Percentiles rank a stretch among this genome's conserved stretches.
phyloP scores from a whole-genome alignment of 2,888 invertebrate genomes.

The Phyllotreta striolata region DNA sequence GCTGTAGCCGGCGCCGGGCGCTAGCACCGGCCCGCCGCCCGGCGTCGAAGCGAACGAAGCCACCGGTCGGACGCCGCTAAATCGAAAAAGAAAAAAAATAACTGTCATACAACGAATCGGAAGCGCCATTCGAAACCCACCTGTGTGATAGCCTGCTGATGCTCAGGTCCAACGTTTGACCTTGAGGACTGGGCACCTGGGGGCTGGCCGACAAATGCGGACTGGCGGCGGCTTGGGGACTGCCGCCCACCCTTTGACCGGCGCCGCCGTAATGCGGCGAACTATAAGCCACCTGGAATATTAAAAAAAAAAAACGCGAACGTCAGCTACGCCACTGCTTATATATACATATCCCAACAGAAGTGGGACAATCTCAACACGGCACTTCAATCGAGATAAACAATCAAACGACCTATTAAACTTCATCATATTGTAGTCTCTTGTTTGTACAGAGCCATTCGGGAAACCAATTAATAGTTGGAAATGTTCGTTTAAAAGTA shows the following conservation, averaged over 20 bases:
- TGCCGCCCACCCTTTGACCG: constrained; percentile 75
- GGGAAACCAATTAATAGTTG: neutral
- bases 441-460: constrained; percentile 7
- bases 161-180: constrained; percentile 88
- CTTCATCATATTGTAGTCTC: constrained; percentile 16
- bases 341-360: neutral
- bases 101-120: neutral
- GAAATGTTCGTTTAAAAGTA: constrained; percentile 15
- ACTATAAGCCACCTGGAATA: constrained; percentile 74
- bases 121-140: constrained; percentile 58
- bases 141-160: constrained; percentile 87
- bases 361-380: constrained; percentile 6
- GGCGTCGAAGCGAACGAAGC: constrained; percentile 50
- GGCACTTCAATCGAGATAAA: constrained; percentile 12
- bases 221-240: constrained; percentile 86
- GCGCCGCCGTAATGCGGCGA: constrained; percentile 73
- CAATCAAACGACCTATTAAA: constrained; percentile 27
- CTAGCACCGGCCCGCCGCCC: constrained; percentile 50
- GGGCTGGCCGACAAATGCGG: constrained; percentile 86
- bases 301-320: neutral
- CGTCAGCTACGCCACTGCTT: constrained; percentile 1
- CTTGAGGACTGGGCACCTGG: constrained; percentile 90
- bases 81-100: constrained; percentile 50
- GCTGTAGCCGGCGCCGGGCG: constrained; percentile 75
- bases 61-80: constrained; percentile 67